phyloP scores from a whole-genome alignment of 2,113 vertebrate genomes.

The Carollia perspicillata region DNA sequence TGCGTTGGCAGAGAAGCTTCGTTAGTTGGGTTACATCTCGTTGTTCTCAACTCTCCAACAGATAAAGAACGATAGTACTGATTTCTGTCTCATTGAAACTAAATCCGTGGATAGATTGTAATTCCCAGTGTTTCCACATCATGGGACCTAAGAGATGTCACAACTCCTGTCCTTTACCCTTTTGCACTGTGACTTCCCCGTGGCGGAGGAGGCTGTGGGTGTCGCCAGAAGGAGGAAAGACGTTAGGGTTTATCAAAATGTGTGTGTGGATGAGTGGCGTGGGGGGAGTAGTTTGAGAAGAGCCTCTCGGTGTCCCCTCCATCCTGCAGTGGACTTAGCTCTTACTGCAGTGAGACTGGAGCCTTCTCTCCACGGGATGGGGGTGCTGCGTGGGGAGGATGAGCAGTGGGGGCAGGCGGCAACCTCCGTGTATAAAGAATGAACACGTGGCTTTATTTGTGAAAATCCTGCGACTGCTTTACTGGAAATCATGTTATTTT shows the following conservation, averaged over 20 bases:
- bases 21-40: not conserved
- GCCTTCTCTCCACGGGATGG: not conserved
- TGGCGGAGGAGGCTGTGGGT: not conserved
- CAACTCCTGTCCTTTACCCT: no score
- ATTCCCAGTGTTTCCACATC: not conserved
- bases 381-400: not conserved
- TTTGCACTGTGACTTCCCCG: not conserved
- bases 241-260: not conserved
- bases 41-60: not conserved
- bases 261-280: not conserved
- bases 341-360: not conserved
- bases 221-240: not conserved
- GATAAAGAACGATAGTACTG: not conserved
- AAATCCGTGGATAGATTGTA: not conserved
- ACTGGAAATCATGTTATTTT: not conserved
- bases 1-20: not conserved
- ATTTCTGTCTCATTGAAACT: not conserved
- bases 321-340: not conserved
- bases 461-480: not conserved
- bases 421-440: not conserved
- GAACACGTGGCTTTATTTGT: not conserved
- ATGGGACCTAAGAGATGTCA: not conserved
- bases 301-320: not conserved
- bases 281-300: not conserved
- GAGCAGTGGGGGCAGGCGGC: not conserved